Conservation (phyloP, 2,797 vertebrate genomes). For the Hypotaenidia okinawae region DNA sequence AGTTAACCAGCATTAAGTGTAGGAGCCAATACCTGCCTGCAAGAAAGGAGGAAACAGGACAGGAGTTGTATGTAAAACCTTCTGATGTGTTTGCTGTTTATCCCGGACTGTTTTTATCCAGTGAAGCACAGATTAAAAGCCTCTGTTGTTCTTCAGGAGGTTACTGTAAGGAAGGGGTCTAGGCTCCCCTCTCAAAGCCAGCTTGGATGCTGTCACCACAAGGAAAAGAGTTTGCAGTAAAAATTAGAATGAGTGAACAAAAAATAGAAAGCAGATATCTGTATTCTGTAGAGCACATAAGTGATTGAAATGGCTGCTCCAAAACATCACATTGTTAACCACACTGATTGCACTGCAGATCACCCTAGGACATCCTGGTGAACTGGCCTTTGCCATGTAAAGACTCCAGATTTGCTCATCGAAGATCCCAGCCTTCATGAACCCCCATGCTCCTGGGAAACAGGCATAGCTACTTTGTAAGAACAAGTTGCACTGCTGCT, state of each 20-base stretch:
- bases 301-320: constrained; percentile 11
- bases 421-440: not conserved
- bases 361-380: not conserved
- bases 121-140: not conserved
- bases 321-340: not conserved
- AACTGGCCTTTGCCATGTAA: not conserved
- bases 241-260: not conserved
- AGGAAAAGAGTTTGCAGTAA: not conserved
- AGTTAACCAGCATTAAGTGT: not conserved
- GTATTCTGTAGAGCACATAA: not conserved
- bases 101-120: not conserved
- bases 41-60: not conserved
- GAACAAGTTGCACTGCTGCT: not conserved
- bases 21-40: not conserved
- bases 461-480: not conserved
- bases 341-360: not conserved
- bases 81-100: not conserved
- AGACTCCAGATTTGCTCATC: not conserved
- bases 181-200: not conserved
- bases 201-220: not conserved
- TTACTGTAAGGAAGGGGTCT: not conserved
- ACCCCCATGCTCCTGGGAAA: not conserved
- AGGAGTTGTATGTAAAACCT: not conserved
- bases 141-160: not conserved
- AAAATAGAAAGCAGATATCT: not conserved